Evolutionary conservation across 2,113 vertebrate species (phyloP), one percentile per base, ranked within the genome.

Genomic region (Nycticorax nycticorax): DNA sequence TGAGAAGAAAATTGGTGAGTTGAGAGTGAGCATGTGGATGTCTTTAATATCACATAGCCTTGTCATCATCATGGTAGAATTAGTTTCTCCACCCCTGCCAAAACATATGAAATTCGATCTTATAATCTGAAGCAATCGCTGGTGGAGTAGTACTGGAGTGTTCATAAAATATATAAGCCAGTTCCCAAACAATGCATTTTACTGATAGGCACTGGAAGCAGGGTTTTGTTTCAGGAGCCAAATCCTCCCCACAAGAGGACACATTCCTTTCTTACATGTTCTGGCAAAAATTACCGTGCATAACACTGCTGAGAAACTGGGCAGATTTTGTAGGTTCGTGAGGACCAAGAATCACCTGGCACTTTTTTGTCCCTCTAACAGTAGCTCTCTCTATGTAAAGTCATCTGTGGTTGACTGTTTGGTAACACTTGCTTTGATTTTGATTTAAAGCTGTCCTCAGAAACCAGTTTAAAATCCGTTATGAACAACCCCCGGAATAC

Each of bases 161-260:
- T n/a, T 92, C 66, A 56, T 68, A 32, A 85, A 89, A 84, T 9
- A 14, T 9, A 26, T 0, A 80, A 43, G 23, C 33, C 37, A 80
- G 26, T 64, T 74, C 69, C 75, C 74, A 86, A 84, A 78, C 66
- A 91, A 55, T 39, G 35, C 4, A 7, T 71, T 73, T 94, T 73
- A 88, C 47, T 78, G 39, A 83, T 9, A 39, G 53, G 56, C 53
- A 63, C 39, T 53, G 39, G 48, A 71, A 37, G 8, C 13, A 12
- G 47, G 62, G 57, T 82, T 85, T 69, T 59, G 30, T 85, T 94
- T 86, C 79, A 94, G 86, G 56, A 84, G 64, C 64, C 91, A 95
- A 95, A 95, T 81, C 55, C 56, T 85, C 50, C 90, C 52, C 67
- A 55, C 60, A 21, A 57, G 50, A 64, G 68, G 63, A 94, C 92